Conservation (phyloP, 2,888 invertebrate species). For the Eupithecia exiguata region DNA sequence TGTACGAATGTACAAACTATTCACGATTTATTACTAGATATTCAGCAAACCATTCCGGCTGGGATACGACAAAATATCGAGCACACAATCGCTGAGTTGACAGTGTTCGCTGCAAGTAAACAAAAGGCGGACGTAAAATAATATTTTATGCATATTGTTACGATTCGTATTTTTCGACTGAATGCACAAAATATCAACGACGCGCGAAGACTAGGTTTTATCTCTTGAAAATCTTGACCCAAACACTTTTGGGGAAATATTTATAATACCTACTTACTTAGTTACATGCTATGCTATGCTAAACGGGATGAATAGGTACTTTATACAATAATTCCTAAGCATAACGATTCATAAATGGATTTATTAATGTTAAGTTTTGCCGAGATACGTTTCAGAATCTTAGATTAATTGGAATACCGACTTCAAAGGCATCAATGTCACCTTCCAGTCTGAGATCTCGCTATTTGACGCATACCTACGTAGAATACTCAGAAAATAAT, state of each 20-base stretch:
- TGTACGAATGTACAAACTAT: constrained; percentile 63
- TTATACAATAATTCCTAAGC: background rate
- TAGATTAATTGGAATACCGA: background rate
- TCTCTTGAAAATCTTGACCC: background rate
- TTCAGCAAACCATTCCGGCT: constrained; percentile 57
- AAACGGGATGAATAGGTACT: background rate
- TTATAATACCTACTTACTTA: background rate
- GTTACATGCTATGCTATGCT: background rate
- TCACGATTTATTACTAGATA: constrained; percentile 60
- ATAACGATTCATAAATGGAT: background rate
- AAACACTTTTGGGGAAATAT: background rate
- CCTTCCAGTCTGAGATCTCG: background rate
- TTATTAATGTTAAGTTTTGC: background rate
- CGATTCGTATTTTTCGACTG: constrained; percentile 30
- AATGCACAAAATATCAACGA: constrained; percentile 1
- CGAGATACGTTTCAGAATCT: background rate
- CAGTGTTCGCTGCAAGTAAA: constrained; percentile 50
- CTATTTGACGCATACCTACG: background rate
- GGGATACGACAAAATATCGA: constrained; percentile 54
- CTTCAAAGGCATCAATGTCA: background rate
- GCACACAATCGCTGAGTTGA: constrained; percentile 54
- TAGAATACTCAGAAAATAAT: background rate
- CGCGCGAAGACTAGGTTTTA: background rate
- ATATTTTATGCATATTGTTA: constrained; percentile 49
- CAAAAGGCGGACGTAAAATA: constrained; percentile 48